A percentile compares a stretch with the other conserved stretches of the same genome.
Evolutionary conservation across 1,140 invertebrate species (phyloP).

Genomic region (Drosophila lowei): DNA sequence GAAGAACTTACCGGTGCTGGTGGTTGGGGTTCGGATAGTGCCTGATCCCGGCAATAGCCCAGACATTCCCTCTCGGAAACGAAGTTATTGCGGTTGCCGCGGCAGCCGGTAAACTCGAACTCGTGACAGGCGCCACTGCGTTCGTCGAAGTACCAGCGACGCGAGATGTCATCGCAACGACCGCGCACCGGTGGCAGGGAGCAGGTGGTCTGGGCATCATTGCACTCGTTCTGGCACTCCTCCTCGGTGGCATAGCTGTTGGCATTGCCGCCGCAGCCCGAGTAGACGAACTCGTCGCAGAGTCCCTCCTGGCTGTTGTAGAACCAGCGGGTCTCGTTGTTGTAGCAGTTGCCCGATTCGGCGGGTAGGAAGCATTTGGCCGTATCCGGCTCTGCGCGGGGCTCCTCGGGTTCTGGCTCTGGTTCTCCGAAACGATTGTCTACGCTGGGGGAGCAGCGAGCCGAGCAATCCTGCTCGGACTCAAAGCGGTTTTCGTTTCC

Average conservation of each 20-base stretch:
- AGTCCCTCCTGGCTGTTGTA: slow-evolving; percentile 90
- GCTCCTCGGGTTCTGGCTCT: slow-evolving; percentile 29
- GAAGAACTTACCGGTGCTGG: slow-evolving; percentile 46
- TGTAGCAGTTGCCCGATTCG: slow-evolving; percentile 88
- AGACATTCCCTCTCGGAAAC: slow-evolving; percentile 92
- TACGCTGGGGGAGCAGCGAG: slow-evolving; percentile 86
- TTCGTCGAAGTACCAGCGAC: slow-evolving; percentile 90
- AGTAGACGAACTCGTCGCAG: slow-evolving; percentile 92
- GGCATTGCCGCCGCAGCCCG: slow-evolving; percentile 93
- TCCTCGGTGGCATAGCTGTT: slow-evolving; percentile 92
- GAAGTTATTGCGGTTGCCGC: slow-evolving; percentile 93
- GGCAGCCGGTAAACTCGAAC: slow-evolving; percentile 88
- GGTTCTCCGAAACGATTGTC: slow-evolving; percentile 30
- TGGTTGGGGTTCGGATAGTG: slow-evolving; percentile 43
- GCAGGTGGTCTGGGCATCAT: slow-evolving; percentile 89
- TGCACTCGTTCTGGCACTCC: slow-evolving; percentile 91
- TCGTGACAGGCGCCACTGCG: slow-evolving; percentile 86
- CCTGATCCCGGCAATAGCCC: slow-evolving; percentile 86
- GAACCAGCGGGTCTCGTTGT: slow-evolving; percentile 87
- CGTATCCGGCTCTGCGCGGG: slow-evolving; percentile 28
- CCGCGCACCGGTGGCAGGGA: slow-evolving; percentile 87
- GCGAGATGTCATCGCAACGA: slow-evolving; percentile 85
- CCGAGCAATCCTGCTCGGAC: slow-evolving; percentile 88
- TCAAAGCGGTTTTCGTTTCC: slow-evolving; percentile 92
- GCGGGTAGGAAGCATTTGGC: slow-evolving; percentile 86